Evolutionary conservation across 1,140 invertebrate genomes (phyloP).

Genomic region (Ephestia elutella): DNA sequence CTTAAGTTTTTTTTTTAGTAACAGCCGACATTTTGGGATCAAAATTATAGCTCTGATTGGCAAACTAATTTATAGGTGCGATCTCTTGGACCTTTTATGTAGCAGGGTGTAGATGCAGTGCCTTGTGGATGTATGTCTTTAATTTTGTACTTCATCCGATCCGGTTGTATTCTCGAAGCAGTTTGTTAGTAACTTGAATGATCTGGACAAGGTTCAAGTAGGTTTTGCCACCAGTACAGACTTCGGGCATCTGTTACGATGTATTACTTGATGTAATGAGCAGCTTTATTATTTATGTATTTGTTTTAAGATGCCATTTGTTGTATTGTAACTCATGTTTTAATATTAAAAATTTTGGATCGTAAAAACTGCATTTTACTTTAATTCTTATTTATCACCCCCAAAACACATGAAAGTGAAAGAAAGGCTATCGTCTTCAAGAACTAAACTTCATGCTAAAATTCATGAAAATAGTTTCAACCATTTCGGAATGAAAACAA

Average conservation of each 20-base stretch:
- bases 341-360: conserved; percentile 63
- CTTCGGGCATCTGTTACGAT: conserved; percentile 20
- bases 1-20: background rate
- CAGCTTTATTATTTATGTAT: conserved; percentile 70
- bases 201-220: conserved; percentile 5
- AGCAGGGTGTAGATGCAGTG: conserved; percentile 2
- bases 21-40: conserved; percentile 54
- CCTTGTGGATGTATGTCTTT: conserved; percentile 5
- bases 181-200: background rate
- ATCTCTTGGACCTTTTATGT: conserved; percentile 7
- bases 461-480: too few species aligned
- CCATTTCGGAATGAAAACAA: too few species aligned
- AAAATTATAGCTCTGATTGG: conserved; percentile 45
- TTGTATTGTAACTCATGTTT: conserved; percentile 74
- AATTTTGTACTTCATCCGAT: background rate
- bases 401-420: too few species aligned
- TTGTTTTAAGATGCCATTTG: conserved; percentile 70
- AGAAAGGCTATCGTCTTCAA: too few species aligned
- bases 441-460: too few species aligned
- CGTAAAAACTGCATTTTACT: conserved; percentile 34
- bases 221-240: background rate
- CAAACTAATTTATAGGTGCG: conserved; percentile 27
- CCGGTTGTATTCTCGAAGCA: background rate
- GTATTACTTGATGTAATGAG: conserved; percentile 43
- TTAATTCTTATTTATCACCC: background rate